phyloP scores from a whole-genome alignment of 2,797 vertebrate species.

The Acanthurus leucopareius region DNA sequence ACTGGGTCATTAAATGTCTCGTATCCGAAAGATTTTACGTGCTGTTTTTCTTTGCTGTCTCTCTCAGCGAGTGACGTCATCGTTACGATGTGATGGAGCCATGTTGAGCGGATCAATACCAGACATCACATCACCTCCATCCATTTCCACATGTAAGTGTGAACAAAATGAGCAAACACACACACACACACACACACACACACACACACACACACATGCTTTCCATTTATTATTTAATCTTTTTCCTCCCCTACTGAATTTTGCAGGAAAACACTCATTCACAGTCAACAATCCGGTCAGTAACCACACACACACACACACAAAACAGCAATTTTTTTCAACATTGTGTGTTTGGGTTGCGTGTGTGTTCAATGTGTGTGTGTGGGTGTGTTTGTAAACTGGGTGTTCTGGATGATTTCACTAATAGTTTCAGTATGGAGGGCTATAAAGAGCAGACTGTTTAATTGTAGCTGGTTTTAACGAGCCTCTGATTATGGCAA shows the following conservation, averaged over 20 bases:
- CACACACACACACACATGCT: neutral
- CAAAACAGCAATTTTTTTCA: conserved; percentile 13
- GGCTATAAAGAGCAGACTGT: conserved; percentile 83
- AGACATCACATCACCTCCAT: conserved; percentile 85
- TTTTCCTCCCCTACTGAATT: conserved; percentile 19
- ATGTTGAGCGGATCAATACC: conserved; percentile 81
- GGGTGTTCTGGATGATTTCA: conserved; percentile 82
- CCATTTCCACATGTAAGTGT: conserved; percentile 62
- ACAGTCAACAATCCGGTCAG: conserved; percentile 52
- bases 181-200: conserved; percentile 1
- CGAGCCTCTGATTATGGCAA: conserved; percentile 82
- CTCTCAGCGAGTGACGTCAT: conserved; percentile 66
- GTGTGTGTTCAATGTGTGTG: conserved; percentile 38
- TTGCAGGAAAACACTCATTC: conserved; percentile 66
- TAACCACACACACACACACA: conserved; percentile 67
- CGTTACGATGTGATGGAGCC: conserved; percentile 76
- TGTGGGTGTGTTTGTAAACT: conserved; percentile 76
- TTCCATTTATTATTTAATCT: neutral
- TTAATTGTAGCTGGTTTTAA: conserved; percentile 84
- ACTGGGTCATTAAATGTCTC: conserved; percentile 61
- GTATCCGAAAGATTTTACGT: conserved; percentile 42
- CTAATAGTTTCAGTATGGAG: conserved; percentile 87
- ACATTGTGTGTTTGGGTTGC: conserved; percentile 30
- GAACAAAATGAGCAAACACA: conserved; percentile 4
- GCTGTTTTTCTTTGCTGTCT: conserved; percentile 31